Conservation (phyloP, 2,797 vertebrate species). For the Threskiornis aethiopicus region DNA sequence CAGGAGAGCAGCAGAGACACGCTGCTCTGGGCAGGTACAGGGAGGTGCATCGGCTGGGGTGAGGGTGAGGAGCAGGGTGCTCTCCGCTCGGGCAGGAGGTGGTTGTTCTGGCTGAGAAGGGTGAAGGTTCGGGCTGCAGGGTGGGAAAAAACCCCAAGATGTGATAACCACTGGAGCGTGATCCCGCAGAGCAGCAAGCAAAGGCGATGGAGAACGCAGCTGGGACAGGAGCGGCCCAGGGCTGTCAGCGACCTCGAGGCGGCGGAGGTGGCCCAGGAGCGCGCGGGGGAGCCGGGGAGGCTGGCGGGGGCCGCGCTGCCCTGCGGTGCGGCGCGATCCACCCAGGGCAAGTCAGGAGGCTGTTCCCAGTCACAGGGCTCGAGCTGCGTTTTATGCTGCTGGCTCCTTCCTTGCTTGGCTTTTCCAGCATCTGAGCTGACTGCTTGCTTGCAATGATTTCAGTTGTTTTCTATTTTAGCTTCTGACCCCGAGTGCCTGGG, state of each 20-base stretch:
- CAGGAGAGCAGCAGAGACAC: neutral
- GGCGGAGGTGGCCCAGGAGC: neutral
- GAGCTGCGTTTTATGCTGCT: neutral
- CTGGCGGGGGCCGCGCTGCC: neutral
- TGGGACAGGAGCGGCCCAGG: neutral
- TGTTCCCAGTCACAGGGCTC: constrained; percentile 15
- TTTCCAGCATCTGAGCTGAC: constrained; percentile 54
- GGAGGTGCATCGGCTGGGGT: neutral
- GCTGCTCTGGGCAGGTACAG: neutral
- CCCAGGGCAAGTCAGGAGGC: neutral
- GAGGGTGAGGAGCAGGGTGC: neutral
- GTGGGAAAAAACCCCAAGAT: neutral
- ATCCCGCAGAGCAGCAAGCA: neutral
- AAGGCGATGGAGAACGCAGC: neutral
- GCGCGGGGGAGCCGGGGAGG: neutral
- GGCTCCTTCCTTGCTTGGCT: constrained; percentile 33
- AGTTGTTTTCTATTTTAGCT: constrained; percentile 69
- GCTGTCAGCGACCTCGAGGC: neutral
- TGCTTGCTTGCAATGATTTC: constrained; percentile 56
- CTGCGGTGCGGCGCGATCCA: neutral
- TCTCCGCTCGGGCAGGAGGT: neutral
- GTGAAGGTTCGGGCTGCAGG: neutral
- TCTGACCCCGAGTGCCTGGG: constrained; percentile 53
- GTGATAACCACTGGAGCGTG: neutral
- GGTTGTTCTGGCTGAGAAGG: neutral